Base-by-base conservation (phyloP, 2,113 vertebrate species). In the Gulo gulo region DNA sequence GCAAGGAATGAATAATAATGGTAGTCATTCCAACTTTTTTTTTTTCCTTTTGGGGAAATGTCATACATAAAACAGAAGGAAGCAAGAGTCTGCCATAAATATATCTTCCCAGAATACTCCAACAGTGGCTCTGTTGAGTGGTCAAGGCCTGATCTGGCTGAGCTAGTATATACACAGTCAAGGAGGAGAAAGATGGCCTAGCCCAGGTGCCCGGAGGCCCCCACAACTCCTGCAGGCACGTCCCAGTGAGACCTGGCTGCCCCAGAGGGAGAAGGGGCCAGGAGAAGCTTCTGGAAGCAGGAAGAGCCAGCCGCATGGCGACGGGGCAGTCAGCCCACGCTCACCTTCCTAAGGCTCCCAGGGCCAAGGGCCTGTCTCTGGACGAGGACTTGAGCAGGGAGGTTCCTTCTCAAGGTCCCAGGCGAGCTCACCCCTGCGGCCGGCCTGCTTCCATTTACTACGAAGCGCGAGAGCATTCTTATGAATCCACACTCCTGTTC, bases 61-160 rank as follows among this genome's bases (percentile, higher is more conserved):
- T 98, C 94, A 95, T 94, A 96, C 79, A 81, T 97, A 96, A 98
- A 98, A 36, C 96, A 98, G 95, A 98, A 98, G 87, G 88, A 97
- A 98, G 90, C 26, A 74, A 82, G 14, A 34, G 86, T 93, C 94
- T 63, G 67, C 94, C 76, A 1, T 85, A 95, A 97, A 80, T 20
- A 26, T 23, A 57, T 67, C 91, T 83, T 98, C 95, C 39, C 74
- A 85, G 87, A 95, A 47, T 36, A 59, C 88, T 94, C 34, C 74
- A 88, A 55, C 94, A 97, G 92, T 76, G 15, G 78, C 78, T 95
- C 94, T 67, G 69, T 42, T 36, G 88, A 93, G 82, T 69, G 65
- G 50, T 63, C 91, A 50, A 31, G 63, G 71, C 39, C 92, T 55
- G 63, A 14, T 67, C 69, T 95, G 92, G 59, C 92, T 63, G 45